Conservation (phyloP, 23 tunicate species). For the Pegea sp. region DNA sequence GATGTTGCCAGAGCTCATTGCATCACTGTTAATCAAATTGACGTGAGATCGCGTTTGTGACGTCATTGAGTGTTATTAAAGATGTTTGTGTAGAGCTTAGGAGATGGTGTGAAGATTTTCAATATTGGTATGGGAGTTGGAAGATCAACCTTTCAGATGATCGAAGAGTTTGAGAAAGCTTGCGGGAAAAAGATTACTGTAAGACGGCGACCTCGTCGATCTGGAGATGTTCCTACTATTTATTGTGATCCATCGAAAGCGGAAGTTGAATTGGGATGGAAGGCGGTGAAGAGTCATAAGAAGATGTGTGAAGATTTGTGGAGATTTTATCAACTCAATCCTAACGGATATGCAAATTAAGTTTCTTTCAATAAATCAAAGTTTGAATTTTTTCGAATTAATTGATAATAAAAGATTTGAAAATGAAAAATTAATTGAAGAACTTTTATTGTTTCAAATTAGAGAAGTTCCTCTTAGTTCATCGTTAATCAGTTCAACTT, state of each 20-base stretch:
- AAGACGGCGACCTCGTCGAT: slow-evolving; percentile 44
- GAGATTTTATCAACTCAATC: slow-evolving; percentile 75
- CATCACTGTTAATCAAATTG: slow-evolving; percentile 29
- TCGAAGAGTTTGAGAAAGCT: slow-evolving; percentile 61
- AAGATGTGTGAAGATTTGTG: slow-evolving; percentile 96
- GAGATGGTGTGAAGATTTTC: slow-evolving; percentile 36
- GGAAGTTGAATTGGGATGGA: slow-evolving; percentile 78
- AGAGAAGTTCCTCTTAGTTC: no score
- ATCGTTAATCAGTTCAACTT: no score
- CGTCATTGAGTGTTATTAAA: background rate
- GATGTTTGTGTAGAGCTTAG: background rate
- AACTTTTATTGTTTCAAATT: no score
- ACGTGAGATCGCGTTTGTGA: slow-evolving; percentile 2
- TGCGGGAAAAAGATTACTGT: slow-evolving; percentile 31
- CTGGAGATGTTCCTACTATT: slow-evolving; percentile 85
- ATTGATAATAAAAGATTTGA: no score
- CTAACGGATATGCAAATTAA: no score
- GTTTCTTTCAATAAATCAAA: no score
- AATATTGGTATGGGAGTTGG: slow-evolving; percentile 92
- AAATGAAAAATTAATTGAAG: no score
- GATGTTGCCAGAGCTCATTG: slow-evolving; percentile 85
- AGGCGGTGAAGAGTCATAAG: slow-evolving; percentile 23
- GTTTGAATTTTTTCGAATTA: no score
- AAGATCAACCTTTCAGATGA: slow-evolving; percentile 60
- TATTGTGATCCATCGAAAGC: slow-evolving; percentile 77